Conservation (phyloP, 2,113 vertebrate species). For the Lasiurus cinereus region DNA sequence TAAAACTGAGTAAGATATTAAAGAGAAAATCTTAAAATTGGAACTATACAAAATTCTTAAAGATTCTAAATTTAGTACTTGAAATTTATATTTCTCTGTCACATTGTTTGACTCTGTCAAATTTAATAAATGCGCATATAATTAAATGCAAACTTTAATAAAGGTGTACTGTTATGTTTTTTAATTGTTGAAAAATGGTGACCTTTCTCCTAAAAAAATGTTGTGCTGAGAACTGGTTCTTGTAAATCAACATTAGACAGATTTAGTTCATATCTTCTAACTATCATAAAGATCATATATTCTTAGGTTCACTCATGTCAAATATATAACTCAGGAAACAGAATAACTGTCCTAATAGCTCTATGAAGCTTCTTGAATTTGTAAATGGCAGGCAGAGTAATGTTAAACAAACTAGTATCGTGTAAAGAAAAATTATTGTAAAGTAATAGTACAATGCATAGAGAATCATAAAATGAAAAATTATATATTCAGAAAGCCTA, state of each 20-base stretch:
- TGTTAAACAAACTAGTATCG: neutral
- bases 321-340: neutral
- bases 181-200: neutral
- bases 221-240: neutral
- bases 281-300: neutral
- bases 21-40: neutral
- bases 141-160: conserved; percentile 13
- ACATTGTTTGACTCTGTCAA: neutral
- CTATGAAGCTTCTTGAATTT: neutral
- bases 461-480: neutral
- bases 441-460: neutral
- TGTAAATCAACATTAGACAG: neutral
- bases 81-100: neutral
- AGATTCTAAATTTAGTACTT: neutral
- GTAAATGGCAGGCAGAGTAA: neutral
- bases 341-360: neutral
- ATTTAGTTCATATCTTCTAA: neutral
- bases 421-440: neutral
- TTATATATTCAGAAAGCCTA: neutral
- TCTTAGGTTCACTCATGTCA: neutral
- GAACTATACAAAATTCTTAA: neutral
- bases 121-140: neutral
- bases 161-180: neutral
- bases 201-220: neutral
- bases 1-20: neutral